Evolutionary conservation across 2,113 vertebrate species (phyloP).

Genomic region (Raja brachyura): DNA sequence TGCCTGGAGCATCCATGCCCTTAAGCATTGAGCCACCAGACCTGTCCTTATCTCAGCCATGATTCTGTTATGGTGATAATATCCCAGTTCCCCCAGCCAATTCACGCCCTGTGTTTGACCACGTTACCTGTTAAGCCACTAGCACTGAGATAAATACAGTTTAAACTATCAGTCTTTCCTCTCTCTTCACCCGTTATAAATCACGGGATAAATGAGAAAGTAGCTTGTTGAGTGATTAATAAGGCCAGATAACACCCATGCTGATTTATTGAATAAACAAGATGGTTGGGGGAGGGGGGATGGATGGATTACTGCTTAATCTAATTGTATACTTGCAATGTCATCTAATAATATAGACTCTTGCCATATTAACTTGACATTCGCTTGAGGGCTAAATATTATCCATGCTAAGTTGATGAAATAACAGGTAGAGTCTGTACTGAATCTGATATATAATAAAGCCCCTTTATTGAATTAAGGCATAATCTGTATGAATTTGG

Average conservation of each 20-base stretch:
- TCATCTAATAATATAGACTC: background rate
- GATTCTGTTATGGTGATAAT: too few relatives aligned
- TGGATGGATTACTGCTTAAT: background rate
- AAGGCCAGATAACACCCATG: background rate
- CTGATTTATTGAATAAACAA: background rate
- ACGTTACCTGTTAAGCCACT: too few relatives aligned
- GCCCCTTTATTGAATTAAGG: background rate
- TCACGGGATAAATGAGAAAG: background rate
- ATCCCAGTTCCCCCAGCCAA: too few relatives aligned
- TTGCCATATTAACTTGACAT: too few relatives aligned
- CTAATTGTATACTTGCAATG: background rate
- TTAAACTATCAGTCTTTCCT: too few relatives aligned
- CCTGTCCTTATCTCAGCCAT: too few relatives aligned
- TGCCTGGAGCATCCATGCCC: too few relatives aligned
- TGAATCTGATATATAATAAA: background rate
- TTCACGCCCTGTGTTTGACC: too few relatives aligned
- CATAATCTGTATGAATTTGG: background rate
- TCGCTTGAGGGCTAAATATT: background rate
- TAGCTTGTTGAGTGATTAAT: background rate
- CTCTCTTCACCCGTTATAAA: background rate
- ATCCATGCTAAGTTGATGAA: background rate
- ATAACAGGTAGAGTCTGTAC: background rate
- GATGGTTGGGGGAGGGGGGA: background rate
- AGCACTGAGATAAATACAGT: too few relatives aligned
- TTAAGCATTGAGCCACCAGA: too few relatives aligned